Evolutionary conservation across 2,113 vertebrate genomes (phyloP).

Genomic region (Anhinga rufa): DNA sequence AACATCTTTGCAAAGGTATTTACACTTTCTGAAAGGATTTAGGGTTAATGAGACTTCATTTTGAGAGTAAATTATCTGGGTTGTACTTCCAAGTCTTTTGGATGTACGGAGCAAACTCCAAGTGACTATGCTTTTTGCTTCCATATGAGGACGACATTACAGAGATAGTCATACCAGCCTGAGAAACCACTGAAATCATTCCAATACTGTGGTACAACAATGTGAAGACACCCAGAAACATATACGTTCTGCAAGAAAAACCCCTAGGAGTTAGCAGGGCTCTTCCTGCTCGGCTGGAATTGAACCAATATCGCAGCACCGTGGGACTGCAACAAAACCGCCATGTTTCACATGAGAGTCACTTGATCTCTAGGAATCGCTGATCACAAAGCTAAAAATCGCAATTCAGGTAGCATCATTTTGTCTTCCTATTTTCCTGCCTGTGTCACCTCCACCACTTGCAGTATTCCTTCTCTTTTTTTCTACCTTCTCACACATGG

Average conservation of each 20-base stretch:
- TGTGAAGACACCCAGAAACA: neutral
- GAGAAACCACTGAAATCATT: neutral
- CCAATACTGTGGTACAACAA: too few species aligned
- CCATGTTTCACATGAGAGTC: neutral
- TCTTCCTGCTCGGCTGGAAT: neutral
- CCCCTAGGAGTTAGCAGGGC: neutral
- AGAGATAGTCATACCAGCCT: neutral
- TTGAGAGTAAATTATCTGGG: neutral
- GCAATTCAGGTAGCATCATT: neutral
- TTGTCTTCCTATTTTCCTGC: neutral
- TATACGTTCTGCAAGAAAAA: rapidly evolving
- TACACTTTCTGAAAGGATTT: neutral
- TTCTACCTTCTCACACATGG: neutral
- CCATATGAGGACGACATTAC: neutral
- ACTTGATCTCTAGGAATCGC: neutral
- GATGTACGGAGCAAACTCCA: neutral
- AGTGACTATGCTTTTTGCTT: neutral
- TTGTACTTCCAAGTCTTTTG: neutral
- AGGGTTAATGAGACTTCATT: neutral
- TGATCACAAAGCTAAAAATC: neutral
- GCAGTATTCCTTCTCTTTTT: neutral
- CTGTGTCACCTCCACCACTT: rapidly evolving
- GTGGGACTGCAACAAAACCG: neutral
- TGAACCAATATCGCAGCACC: neutral
- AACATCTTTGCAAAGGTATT: neutral